These are phyloP conservation scores for Pedionomus torquatus DNA, from an alignment of 2,113 vertebrate genomes.

Conservation along the genomic window DNA sequence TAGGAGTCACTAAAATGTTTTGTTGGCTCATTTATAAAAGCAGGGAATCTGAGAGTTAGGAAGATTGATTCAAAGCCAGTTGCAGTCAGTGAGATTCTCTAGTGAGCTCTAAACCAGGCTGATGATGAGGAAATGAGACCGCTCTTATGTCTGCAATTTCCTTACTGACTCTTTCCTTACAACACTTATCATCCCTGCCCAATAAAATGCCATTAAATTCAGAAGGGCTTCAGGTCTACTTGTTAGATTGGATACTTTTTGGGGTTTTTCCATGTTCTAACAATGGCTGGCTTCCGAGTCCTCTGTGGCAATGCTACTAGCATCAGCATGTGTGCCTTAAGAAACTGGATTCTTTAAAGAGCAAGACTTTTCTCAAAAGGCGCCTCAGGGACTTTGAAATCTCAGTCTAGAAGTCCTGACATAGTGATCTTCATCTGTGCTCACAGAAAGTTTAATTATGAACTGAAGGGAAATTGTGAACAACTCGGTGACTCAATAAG, in stretches of 20 bases:
- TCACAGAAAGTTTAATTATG: background rate
- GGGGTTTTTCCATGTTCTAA: background rate
- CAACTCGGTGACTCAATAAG: constrained; percentile 1
- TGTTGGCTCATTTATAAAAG: background rate
- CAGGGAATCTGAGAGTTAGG: background rate
- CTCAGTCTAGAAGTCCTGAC: background rate
- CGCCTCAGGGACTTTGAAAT: constrained; percentile 4
- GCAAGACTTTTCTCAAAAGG: background rate
- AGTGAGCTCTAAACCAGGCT: constrained; percentile 32
- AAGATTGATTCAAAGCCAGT: constrained; percentile 16
- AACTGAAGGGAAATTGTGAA: constrained; percentile 30
- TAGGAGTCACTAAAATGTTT: background rate
- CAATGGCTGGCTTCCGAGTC: background rate
- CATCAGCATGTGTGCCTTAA: background rate
- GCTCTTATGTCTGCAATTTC: constrained; percentile 3
- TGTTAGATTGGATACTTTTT: background rate
- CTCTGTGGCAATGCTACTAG: background rate
- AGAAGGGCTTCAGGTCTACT: background rate
- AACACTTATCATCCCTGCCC: constrained; percentile 5
- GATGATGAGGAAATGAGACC: constrained; percentile 11
- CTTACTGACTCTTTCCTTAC: constrained; percentile 36
- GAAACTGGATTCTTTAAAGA: constrained; percentile 4
- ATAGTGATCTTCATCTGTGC: background rate
- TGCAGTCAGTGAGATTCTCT: background rate
- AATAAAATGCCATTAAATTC: constrained; percentile 5